phyloP scores from a whole-genome alignment of 2,888 invertebrate genomes.

The Nycteola revayana region DNA sequence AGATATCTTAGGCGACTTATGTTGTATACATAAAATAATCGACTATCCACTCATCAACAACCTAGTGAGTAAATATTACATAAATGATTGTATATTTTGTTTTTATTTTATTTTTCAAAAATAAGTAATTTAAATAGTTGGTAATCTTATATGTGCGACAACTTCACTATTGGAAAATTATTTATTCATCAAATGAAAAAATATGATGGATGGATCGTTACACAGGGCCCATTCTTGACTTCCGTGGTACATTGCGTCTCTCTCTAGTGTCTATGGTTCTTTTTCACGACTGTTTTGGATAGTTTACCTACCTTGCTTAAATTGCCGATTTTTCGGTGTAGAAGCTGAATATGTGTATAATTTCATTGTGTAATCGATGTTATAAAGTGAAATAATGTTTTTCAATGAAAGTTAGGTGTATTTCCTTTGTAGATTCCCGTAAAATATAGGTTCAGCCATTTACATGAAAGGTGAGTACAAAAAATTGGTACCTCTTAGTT shows the following conservation, averaged over 20 bases:
- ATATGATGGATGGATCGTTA: constrained; percentile 37
- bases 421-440: constrained; percentile 41
- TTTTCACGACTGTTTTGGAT: constrained; percentile 82
- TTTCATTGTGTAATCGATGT: constrained; percentile 49
- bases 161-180: constrained; percentile 6
- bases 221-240: constrained; percentile 24
- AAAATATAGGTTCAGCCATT: constrained; percentile 74
- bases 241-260: constrained; percentile 37
- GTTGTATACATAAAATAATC: too few relatives aligned
- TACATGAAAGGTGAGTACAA: constrained; percentile 81
- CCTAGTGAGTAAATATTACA: too few relatives aligned
- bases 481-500: constrained; percentile 68
- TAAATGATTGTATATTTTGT: too few relatives aligned
- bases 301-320: constrained; percentile 76
- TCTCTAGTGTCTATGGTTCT: constrained; percentile 68
- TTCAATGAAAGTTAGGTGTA: constrained; percentile 51
- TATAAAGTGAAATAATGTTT: constrained; percentile 58
- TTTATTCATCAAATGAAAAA: constrained; percentile 25
- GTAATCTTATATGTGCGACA: too few relatives aligned
- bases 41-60: too few relatives aligned
- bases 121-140: too few relatives aligned
- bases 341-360: constrained; percentile 61
- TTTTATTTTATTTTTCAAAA: too few relatives aligned
- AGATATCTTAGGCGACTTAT: too few relatives aligned
- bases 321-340: constrained; percentile 76